phyloP scores from a whole-genome alignment of 2,888 invertebrate genomes.

The Cephus pulcher region DNA sequence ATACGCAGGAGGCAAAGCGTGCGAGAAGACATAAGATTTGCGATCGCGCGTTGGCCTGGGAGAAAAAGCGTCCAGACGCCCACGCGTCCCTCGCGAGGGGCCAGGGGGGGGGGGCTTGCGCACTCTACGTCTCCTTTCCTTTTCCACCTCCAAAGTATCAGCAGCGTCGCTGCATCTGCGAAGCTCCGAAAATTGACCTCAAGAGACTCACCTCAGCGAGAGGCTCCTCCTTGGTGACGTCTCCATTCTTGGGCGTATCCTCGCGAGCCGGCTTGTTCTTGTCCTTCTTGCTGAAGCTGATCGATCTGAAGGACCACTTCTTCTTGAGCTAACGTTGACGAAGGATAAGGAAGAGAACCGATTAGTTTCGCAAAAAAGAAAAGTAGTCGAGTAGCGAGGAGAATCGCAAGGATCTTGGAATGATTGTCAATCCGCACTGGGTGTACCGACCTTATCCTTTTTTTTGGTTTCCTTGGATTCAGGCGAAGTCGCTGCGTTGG shows the following conservation, averaged over 20 bases:
- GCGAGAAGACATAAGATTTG: not conserved
- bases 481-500: slow-evolving; percentile 56
- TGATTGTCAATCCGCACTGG: not conserved
- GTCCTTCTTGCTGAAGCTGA: slow-evolving; percentile 89
- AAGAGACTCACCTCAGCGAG: slow-evolving; percentile 71
- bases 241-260: slow-evolving; percentile 71
- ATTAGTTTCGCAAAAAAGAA: not conserved
- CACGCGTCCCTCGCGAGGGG: not conserved
- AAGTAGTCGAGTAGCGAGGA: not conserved
- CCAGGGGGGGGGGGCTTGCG: too few species aligned
- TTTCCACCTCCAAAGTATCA: too few species aligned
- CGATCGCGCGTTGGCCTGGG: not conserved
- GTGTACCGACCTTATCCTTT: slow-evolving; percentile 57
- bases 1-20: not conserved
- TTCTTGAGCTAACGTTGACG: slow-evolving; percentile 75
- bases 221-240: slow-evolving; percentile 71
- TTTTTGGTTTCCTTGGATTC: slow-evolving; percentile 63
- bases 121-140: too few species aligned
- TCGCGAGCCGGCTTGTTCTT: slow-evolving; percentile 85
- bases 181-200: not conserved
- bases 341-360: slow-evolving; percentile 17
- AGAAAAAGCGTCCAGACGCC: not conserved
- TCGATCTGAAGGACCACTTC: slow-evolving; percentile 90
- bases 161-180: not conserved
- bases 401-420: not conserved